Evolutionary conservation across 2,797 vertebrate species (phyloP).

Genomic region (Amblyopsis hoosieri): DNA sequence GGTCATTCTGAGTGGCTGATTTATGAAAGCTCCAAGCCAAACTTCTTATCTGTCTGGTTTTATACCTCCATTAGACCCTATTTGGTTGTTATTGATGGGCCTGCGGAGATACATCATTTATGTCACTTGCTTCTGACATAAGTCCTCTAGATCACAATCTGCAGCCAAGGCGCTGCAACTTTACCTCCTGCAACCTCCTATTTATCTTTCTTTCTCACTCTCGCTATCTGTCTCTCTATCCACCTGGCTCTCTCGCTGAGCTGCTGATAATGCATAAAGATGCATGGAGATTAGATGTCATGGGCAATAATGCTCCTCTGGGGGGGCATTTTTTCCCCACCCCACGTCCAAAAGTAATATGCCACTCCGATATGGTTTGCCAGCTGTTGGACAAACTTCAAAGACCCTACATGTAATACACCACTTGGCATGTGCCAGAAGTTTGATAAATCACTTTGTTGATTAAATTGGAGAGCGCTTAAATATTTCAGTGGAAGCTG

Average conservation of each 20-base stretch:
- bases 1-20: constrained; percentile 74
- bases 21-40: constrained; percentile 70
- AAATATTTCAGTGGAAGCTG: constrained; percentile 10
- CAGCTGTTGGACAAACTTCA: constrained; percentile 45
- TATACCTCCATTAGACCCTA: constrained; percentile 77
- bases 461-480: constrained; percentile 27
- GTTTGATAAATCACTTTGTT: constrained; percentile 29
- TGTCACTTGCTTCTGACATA: constrained; percentile 65
- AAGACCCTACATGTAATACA: constrained; percentile 26
- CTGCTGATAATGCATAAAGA: constrained; percentile 26
- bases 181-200: constrained; percentile 28
- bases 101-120: constrained; percentile 76
- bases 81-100: constrained; percentile 78
- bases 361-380: constrained; percentile 11
- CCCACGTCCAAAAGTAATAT: constrained; percentile 14
- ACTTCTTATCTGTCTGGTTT: constrained; percentile 78
- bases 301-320: constrained; percentile 25
- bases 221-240: constrained; percentile 16
- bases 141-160: constrained; percentile 60
- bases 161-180: constrained; percentile 35
- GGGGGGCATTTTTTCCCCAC: constrained; percentile 10
- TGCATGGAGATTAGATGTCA: constrained; percentile 24
- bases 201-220: constrained; percentile 12
- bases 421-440: constrained; percentile 22
- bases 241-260: constrained; percentile 1